These are phyloP conservation scores for Gopherus flavomarginatus DNA, from an alignment of 2,113 vertebrate genomes.

Conservation along the genomic window DNA sequence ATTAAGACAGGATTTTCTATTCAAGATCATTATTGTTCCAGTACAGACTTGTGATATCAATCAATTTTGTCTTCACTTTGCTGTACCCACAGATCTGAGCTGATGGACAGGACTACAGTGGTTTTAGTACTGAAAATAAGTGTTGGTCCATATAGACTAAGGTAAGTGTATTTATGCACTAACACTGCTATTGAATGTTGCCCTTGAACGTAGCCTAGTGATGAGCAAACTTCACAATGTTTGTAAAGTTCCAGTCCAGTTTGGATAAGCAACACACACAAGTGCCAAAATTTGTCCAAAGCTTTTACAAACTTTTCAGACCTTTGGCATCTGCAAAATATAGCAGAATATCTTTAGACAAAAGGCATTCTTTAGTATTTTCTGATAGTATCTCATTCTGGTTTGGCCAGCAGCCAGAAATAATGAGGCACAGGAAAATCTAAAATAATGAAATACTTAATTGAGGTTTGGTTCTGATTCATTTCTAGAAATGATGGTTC, in stretches of 20 bases:
- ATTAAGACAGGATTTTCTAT: neutral
- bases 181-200: fast-evolving
- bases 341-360: neutral
- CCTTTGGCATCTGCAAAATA: neutral
- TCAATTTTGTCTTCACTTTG: neutral
- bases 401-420: neutral
- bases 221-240: fast-evolving
- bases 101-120: neutral
- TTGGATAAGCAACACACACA: neutral
- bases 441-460: neutral
- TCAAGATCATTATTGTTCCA: neutral
- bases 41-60: neutral
- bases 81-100: neutral
- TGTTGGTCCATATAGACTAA: neutral
- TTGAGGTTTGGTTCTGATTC: fast-evolving
- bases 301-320: neutral
- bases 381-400: neutral
- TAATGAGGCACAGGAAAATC: fast-evolving
- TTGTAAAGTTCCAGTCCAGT: neutral
- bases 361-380: neutral
- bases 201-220: neutral
- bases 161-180: neutral
- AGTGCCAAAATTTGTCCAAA: fast-evolving
- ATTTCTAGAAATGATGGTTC: fast-evolving
- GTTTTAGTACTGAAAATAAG: neutral